Conservation (phyloP, 23 tunicate genomes). For the Botrylloides violaceus region DNA sequence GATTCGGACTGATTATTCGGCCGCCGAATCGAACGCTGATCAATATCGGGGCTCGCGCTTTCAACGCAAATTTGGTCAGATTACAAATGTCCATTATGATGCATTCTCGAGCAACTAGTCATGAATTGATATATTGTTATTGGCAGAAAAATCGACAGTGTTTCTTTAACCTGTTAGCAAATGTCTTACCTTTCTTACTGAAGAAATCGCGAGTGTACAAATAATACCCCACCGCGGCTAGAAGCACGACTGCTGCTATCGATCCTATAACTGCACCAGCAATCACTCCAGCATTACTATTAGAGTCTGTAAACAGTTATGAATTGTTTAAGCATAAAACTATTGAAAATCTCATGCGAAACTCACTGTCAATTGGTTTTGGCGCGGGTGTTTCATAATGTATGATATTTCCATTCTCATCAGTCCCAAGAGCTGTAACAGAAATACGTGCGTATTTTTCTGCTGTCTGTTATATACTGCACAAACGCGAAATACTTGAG, state of each 20-base stretch:
- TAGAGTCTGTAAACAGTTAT: constrained; percentile 9
- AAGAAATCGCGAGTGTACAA: constrained; percentile 12
- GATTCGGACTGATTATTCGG: no score
- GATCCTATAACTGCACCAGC: constrained; percentile 71
- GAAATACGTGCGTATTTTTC: neutral
- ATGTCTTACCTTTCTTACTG: neutral
- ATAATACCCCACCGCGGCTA: constrained; percentile 43
- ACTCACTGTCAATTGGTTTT: neutral
- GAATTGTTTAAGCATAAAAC: neutral
- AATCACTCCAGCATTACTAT: constrained; percentile 52
- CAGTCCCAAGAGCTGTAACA: constrained; percentile 49
- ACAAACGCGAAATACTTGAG: neutral
- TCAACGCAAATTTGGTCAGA: no score
- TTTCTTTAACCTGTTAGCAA: no score
- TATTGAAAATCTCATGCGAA: neutral
- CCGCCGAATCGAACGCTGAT: no score
- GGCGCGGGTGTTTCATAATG: constrained; percentile 48
- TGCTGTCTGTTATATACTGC: neutral
- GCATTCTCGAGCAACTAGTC: no score
- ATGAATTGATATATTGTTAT: no score
- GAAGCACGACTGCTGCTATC: constrained; percentile 23
- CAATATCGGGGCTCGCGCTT: no score
- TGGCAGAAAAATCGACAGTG: no score
- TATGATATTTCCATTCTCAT: constrained; percentile 65
- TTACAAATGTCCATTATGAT: no score